Conservation (phyloP, 2,113 vertebrate genomes). For the Salvelinus sp. region DNA sequence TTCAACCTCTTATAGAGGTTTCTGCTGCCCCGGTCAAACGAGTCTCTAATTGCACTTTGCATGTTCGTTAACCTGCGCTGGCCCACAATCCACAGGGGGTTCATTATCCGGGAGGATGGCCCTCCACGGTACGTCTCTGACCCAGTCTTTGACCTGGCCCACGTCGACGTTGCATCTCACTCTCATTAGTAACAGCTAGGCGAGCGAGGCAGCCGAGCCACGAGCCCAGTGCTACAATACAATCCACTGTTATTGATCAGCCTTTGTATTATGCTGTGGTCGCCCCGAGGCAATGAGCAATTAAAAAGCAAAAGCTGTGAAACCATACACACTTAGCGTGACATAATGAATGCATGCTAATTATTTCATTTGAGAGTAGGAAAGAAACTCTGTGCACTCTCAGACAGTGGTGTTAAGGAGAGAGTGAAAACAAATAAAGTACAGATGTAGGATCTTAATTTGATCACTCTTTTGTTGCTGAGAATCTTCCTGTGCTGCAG, state of each 20-base stretch:
- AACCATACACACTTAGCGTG: slow-evolving; percentile 46
- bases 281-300: slow-evolving; percentile 64
- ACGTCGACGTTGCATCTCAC: slow-evolving; percentile 33
- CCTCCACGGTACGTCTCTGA: slow-evolving; percentile 37
- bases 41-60: slow-evolving; percentile 66
- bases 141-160: slow-evolving; percentile 65
- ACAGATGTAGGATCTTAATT: too few relatives aligned
- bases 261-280: slow-evolving; percentile 63
- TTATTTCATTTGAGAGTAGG: slow-evolving; percentile 53
- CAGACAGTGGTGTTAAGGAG: background rate
- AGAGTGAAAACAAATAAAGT: background rate
- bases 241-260: slow-evolving; percentile 61
- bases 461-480: too few relatives aligned
- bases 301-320: slow-evolving; percentile 68
- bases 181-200: slow-evolving; percentile 68
- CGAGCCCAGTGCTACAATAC: slow-evolving; percentile 1
- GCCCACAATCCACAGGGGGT: slow-evolving; percentile 61
- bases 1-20: slow-evolving; percentile 17
- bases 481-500: too few relatives aligned
- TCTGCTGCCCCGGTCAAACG: slow-evolving; percentile 16
- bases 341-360: slow-evolving; percentile 70
- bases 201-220: slow-evolving; percentile 22
- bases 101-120: slow-evolving; percentile 72
- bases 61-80: slow-evolving; percentile 59
- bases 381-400: slow-evolving; percentile 14